Conservation (phyloP, 2,113 vertebrate genomes). For the Grammomys dolichurus region DNA sequence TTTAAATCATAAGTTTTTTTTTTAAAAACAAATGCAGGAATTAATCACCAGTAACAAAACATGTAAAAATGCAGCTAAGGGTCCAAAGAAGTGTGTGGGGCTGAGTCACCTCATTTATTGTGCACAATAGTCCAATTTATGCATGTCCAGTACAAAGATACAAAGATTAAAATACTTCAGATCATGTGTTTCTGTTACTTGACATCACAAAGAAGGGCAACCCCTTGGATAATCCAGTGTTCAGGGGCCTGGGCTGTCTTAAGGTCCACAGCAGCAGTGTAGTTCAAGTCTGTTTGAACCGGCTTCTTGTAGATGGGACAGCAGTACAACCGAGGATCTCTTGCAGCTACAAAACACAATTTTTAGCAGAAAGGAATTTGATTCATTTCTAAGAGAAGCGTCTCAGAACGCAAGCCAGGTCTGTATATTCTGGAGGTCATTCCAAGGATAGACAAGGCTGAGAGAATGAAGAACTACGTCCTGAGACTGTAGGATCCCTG, state of each 20-base stretch:
- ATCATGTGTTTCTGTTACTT: conserved; percentile 85
- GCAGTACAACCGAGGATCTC: conserved; percentile 91
- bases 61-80: background rate
- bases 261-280: conserved; percentile 92
- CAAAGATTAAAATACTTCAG: too few relatives aligned
- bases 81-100: background rate
- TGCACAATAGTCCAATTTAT: background rate
- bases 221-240: conserved; percentile 95
- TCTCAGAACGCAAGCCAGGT: background rate
- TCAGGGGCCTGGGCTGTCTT: conserved; percentile 91
- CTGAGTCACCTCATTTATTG: background rate
- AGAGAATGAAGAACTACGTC: background rate
- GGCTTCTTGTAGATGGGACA: conserved; percentile 97
- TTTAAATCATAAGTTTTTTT: conserved; percentile 45
- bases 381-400: conserved; percentile 26
- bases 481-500: background rate
- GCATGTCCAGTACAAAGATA: background rate
- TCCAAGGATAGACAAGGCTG: background rate
- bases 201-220: conserved; percentile 96
- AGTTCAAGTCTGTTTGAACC: conserved; percentile 92
- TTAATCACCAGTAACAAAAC: background rate
- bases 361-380: background rate
- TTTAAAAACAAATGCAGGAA: conserved; percentile 17
- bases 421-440: background rate
- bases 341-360: conserved; percentile 85